phyloP scores from a whole-genome alignment of 2,888 invertebrate species.

The Apamea sordens region DNA sequence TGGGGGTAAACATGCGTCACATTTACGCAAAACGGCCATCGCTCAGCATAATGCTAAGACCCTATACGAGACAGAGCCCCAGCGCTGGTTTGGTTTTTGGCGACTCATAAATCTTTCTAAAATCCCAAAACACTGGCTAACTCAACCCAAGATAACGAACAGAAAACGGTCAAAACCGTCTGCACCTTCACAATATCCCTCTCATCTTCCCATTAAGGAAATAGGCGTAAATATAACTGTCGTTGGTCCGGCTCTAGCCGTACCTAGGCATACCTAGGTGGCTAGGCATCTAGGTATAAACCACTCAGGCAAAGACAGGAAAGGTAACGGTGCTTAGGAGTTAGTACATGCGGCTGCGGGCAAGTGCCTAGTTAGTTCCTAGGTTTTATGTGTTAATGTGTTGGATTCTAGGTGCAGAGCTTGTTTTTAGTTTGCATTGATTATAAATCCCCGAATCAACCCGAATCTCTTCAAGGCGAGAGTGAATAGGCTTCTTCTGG shows the following conservation, averaged over 20 bases:
- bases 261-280: slow-evolving; percentile 29
- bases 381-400: slow-evolving; percentile 30
- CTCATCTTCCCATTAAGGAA: slow-evolving; percentile 12
- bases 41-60: no score
- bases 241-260: slow-evolving; percentile 22
- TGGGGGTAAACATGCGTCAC: no score
- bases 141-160: not conserved
- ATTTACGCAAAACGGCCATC: no score
- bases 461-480: no score
- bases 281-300: slow-evolving; percentile 37
- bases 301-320: slow-evolving; percentile 38
- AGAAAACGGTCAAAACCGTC: not conserved
- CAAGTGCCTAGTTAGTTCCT: slow-evolving; percentile 20
- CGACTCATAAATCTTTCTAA: not conserved
- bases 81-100: no score
- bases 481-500: no score
- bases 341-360: slow-evolving; percentile 23
- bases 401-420: not conserved
- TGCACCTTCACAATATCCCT: not conserved
- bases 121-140: not conserved
- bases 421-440: not conserved
- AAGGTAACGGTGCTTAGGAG: slow-evolving; percentile 55
- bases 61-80: no score
- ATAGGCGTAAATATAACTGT: slow-evolving; percentile 53
- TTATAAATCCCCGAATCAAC: no score